Percentiles rank a stretch among this genome's conserved stretches.
Conservation (phyloP, 2,797 vertebrate genomes). For the Gastrophryne carolinensis region DNA sequence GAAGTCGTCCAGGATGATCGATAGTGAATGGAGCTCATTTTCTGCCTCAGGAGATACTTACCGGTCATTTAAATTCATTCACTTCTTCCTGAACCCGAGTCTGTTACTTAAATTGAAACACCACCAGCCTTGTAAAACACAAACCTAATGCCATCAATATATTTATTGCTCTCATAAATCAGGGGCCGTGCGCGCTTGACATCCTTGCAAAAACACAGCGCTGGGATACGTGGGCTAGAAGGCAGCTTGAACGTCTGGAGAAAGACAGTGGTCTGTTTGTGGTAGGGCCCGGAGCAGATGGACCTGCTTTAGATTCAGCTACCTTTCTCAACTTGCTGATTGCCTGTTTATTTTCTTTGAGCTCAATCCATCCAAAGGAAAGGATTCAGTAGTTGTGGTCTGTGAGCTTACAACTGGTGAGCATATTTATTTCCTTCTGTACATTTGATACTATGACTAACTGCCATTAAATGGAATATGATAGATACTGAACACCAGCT, state of each 20-base stretch:
- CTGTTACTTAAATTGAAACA: conserved; percentile 26
- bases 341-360: conserved; percentile 30
- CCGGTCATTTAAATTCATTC: conserved; percentile 43
- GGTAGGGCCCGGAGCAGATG: not conserved
- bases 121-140: not conserved
- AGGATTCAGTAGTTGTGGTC: conserved; percentile 20
- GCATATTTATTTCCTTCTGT: not conserved
- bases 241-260: not conserved
- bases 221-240: not conserved
- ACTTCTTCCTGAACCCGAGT: conserved; percentile 4
- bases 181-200: not conserved
- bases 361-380: conserved; percentile 20
- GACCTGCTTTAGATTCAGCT: not conserved
- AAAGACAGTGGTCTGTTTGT: conserved; percentile 19
- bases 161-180: conserved; percentile 35
- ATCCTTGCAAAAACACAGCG: not conserved
- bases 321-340: conserved; percentile 4
- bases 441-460: conserved; percentile 6
- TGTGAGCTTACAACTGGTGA: not conserved
- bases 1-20: conserved; percentile 3
- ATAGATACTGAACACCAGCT: not conserved
- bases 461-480: not conserved
- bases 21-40: not conserved
- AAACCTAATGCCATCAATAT: conserved; percentile 4
- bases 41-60: not conserved